Base-by-base conservation (phyloP, 2,797 vertebrate genomes). In the Lagorchestes hirsutus region DNA sequence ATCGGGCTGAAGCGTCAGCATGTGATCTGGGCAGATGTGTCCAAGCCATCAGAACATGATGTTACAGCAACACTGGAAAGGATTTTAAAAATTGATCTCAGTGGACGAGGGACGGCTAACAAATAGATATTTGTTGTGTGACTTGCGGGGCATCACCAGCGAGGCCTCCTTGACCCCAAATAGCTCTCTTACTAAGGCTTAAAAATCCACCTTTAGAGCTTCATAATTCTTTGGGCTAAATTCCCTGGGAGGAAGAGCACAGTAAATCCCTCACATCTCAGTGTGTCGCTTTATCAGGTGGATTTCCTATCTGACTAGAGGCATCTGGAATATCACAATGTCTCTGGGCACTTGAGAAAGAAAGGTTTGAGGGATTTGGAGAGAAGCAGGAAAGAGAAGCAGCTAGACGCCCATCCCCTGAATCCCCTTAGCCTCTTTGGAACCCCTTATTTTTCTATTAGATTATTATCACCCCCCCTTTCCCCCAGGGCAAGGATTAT, bases 201-300 rank as follows among this genome's bases (percentile, higher is more conserved):
- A 46, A 87, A 50, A 87, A 87, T 50, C 24, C 22, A 5, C 27
- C 91, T 12, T 55, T 57, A 12, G 82, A 58, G 46, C 28, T 50
- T 94, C 93, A 5, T 14, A 46, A 82, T 82, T 90, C 92, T 92
- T 94, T 55, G 59, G 90, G 55, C 29, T 54, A 74, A 74, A 46
- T 62, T 93, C 46, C 74, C 40, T 34, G 55, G 90, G 40, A 91
- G 14, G 28, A 13, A 46, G 95, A 16, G 54, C 57, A 91, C 62
- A 34, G 0, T 5, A 28, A 34, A 55, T 90, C 92, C 55, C 56
- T 54, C 1, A 1, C 94, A 55, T 50, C 46, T 93, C 28, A 31
- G 1, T 0, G 4, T 0, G 52, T 50, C 54, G 40, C 40, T 90
- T 54, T 46, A 16, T 91, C 90, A 59, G 74, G 92, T 10, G 5